phyloP scores from a whole-genome alignment of 2,113 vertebrate species.

The Silurus asotus region DNA sequence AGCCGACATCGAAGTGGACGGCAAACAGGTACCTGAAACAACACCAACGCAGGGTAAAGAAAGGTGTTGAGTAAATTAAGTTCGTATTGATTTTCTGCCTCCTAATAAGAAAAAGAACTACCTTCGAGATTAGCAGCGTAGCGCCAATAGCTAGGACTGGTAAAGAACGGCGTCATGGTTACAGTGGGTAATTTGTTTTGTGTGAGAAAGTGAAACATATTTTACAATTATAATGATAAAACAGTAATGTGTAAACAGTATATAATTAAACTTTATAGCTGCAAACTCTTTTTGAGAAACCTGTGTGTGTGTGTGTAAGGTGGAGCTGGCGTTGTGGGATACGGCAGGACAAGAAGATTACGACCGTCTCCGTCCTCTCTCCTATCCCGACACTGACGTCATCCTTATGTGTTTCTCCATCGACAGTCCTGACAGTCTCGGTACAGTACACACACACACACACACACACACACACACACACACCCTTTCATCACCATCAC shows the following conservation, averaged over 20 bases:
- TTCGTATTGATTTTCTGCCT: too few relatives aligned
- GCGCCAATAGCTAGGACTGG: too few relatives aligned
- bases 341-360: constrained; percentile 99
- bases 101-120: too few relatives aligned
- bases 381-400: constrained; percentile 97
- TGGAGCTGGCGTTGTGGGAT: constrained; percentile 97
- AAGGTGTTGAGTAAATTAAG: too few relatives aligned
- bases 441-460: constrained; percentile 60
- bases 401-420: constrained; percentile 99
- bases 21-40: constrained; percentile 83
- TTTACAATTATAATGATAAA: too few relatives aligned
- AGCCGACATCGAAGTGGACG: constrained; percentile 96
- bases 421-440: constrained; percentile 98
- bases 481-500: background rate
- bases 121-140: too few relatives aligned
- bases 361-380: constrained; percentile 94
- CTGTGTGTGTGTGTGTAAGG: constrained; percentile 66
- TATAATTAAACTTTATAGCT: background rate
- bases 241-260: background rate
- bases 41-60: too few relatives aligned
- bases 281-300: background rate
- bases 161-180: background rate
- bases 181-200: background rate
- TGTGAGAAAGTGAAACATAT: too few relatives aligned
- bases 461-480: too few relatives aligned